Evolutionary conservation across 2,113 vertebrate species (phyloP).

Genomic region (Diphyllodes magnificus): DNA sequence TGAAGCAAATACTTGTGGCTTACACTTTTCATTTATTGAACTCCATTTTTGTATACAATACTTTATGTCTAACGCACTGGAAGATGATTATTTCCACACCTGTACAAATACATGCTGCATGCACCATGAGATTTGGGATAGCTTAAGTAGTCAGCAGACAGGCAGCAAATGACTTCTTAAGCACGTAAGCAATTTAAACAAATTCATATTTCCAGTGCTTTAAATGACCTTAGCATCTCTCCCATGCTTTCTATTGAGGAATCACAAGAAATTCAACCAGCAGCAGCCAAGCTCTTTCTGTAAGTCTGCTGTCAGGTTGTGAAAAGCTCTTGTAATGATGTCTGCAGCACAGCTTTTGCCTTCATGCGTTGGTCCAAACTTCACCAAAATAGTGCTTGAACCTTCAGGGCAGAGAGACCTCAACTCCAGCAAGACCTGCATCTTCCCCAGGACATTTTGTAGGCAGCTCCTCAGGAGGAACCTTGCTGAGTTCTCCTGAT

Average conservation of each 20-base stretch:
- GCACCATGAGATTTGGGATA: background rate
- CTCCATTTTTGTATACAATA: background rate
- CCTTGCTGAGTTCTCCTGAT: constrained; percentile 11
- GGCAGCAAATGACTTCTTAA: background rate
- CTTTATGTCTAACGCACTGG: background rate
- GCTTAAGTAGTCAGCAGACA: background rate
- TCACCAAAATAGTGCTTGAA: background rate
- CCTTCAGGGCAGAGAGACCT: background rate
- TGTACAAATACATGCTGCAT: background rate
- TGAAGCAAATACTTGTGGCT: background rate
- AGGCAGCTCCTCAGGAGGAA: background rate
- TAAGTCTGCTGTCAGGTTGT: background rate
- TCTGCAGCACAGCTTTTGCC: background rate
- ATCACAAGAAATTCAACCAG: background rate
- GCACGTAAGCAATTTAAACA: background rate
- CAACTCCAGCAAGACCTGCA: background rate
- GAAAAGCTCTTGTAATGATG: background rate
- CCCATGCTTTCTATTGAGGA: background rate
- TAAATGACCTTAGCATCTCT: background rate
- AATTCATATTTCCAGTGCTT: background rate
- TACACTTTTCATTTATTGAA: background rate
- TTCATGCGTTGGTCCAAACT: background rate
- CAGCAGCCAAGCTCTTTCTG: background rate
- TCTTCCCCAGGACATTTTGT: background rate
- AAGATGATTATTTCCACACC: background rate